phyloP scores from a whole-genome alignment of 37 sponge, comb jelly and placozoan genomes.

The Haliclona indistincta region DNA sequence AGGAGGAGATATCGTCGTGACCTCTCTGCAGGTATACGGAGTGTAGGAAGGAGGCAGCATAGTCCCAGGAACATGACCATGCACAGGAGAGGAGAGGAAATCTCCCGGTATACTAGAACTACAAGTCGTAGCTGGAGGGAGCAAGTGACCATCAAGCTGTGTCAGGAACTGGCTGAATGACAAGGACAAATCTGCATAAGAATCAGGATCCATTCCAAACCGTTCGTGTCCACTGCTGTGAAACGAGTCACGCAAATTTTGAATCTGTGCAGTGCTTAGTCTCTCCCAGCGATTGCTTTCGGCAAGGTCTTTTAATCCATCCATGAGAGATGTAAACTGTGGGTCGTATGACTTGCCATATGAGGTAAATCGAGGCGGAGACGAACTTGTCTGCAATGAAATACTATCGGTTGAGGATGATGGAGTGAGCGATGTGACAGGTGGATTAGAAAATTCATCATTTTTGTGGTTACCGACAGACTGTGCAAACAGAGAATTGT shows the following conservation, averaged over 20 bases:
- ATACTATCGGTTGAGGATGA: background rate
- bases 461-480: background rate
- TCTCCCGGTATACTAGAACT: background rate
- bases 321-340: constrained; percentile 52
- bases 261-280: constrained; percentile 49
- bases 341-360: constrained; percentile 8
- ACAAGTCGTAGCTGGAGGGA: background rate
- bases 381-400: background rate
- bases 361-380: background rate
- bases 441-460: background rate
- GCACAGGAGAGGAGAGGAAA: too few species aligned
- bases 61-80: too few species aligned
- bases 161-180: constrained; percentile 71
- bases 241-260: constrained; percentile 52
- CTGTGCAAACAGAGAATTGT: constrained; percentile 69
- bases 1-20: background rate
- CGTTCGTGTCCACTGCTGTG: constrained; percentile 40
- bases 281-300: constrained; percentile 64
- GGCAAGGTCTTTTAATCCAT: constrained; percentile 63
- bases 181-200: constrained; percentile 21
- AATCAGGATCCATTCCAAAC: constrained; percentile 56
- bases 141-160: constrained; percentile 21
- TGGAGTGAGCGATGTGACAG: background rate
- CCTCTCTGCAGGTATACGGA: too few species aligned
- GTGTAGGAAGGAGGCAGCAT: too few species aligned